A percentile compares a stretch with the other conserved stretches of the same genome.
Conservation (phyloP, 2,888 invertebrate species). For the Conus canariensis region DNA sequence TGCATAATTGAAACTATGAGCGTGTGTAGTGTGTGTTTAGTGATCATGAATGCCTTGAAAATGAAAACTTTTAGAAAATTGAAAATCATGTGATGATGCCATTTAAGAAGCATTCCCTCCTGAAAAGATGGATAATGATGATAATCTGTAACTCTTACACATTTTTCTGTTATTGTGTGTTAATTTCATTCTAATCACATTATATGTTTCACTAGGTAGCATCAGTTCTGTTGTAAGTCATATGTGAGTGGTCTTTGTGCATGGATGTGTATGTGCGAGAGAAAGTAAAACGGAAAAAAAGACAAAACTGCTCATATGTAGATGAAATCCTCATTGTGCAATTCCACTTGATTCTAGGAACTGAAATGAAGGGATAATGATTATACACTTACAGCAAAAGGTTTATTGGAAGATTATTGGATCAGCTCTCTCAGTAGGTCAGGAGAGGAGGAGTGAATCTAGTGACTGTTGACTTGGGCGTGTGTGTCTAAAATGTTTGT, state of each 20-base stretch:
- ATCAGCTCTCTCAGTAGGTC: background rate
- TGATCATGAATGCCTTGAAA: background rate
- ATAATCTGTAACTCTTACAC: background rate
- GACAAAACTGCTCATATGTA: background rate
- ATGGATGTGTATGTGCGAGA: background rate
- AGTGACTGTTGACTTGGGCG: no score
- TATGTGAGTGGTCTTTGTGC: background rate
- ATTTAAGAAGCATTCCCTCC: slow-evolving; percentile 10
- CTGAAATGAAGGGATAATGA: background rate
- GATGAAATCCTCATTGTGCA: slow-evolving; percentile 12
- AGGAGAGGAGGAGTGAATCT: no score
- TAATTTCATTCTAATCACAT: background rate
- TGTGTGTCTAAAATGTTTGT: no score
- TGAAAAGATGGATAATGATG: background rate
- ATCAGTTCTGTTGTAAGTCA: background rate
- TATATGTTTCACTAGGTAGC: background rate
- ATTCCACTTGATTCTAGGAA: slow-evolving; percentile 6
- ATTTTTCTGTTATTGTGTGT: background rate
- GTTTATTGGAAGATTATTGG: background rate
- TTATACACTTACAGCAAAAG: no score
- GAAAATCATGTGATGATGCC: slow-evolving; percentile 13
- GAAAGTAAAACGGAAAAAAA: background rate
- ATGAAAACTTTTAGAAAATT: background rate
- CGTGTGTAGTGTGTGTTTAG: background rate
- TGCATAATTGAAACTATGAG: background rate